Evolutionary conservation across 2,888 invertebrate species (phyloP), one percentile per base, ranked within the genome.

Genomic region (Cinara cedri): DNA sequence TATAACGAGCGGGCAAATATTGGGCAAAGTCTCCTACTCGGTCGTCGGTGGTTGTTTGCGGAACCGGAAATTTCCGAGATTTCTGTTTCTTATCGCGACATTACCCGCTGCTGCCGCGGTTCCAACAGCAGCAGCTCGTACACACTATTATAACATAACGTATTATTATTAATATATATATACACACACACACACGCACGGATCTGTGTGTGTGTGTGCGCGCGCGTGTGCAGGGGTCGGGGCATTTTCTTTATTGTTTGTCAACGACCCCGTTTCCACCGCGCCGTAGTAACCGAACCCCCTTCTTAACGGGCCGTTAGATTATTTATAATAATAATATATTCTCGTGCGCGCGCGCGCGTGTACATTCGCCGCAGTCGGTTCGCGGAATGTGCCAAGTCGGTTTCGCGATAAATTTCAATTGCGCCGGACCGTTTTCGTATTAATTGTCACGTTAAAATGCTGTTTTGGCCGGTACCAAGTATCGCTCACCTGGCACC

Each of bases 321-420:
- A 34, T 34, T 34, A 34, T 62, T 68, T 60, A 44, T 55, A 11
- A 75, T 44, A 34, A 78, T 70, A 70, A 70, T 78, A 42, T 60
- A 57, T 66, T 16, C 24, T 57, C 1, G 46, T 16, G 14, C 16
- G 60, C 49, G 34, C 10, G 14, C 6, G 44, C 13, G 13, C 19
- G 44, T 49, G 13, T 55, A 44, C 44, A 21, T 44, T 24, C 24
- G 24, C 13, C 55, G 11, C 63, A 63, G n/a, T 24, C 26, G 19
- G 34, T n/a, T n/a, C n/a, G 54, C 55, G 54, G 68, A 55, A 57
- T 46, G 66, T 60, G 78, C 78, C 78, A 78, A 78, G 60, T 13
- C 46, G 70, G 78, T 78, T 78, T 78, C 70, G 78, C 78, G 70
- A 70, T 78, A 78, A 78, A 60, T 34, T 78, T 70, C 24, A 16